Evolutionary conservation across 1,140 invertebrate genomes (phyloP).

Genomic region (Apocrypta bakeri): DNA sequence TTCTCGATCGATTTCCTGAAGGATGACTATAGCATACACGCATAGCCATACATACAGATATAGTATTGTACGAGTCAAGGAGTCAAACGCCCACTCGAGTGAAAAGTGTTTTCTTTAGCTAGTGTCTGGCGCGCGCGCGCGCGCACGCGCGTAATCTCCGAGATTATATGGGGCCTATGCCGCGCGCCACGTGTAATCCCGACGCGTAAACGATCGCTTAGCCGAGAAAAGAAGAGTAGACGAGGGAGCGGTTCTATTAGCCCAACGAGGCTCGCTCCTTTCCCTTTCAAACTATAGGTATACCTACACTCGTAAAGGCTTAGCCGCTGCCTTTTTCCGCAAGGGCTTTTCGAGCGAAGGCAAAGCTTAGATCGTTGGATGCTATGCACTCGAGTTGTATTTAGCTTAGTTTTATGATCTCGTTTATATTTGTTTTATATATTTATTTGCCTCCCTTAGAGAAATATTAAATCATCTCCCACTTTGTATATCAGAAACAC

Average conservation of each 20-base stretch:
- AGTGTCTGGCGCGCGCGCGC: not conserved
- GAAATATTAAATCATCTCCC: too few relatives aligned
- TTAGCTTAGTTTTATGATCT: too few relatives aligned
- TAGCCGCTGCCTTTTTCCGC: not conserved
- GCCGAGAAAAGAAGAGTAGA: conserved; percentile 38
- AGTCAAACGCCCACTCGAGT: conserved; percentile 23
- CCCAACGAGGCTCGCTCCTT: not conserved
- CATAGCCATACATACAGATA: too few relatives aligned
- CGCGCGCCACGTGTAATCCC: conserved; percentile 57
- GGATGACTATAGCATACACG: not conserved
- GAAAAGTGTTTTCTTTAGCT: not conserved
- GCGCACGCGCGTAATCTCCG: not conserved
- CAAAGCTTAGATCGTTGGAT: too few relatives aligned
- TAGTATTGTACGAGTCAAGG: too few relatives aligned
- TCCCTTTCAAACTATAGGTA: not conserved
- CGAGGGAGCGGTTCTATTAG: conserved; percentile 10
- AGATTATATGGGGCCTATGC: conserved; percentile 8
- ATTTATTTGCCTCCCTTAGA: too few relatives aligned
- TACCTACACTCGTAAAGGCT: not conserved
- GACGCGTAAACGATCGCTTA: conserved; percentile 55
- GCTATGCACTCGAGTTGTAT: too few relatives aligned
- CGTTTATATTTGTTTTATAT: too few relatives aligned
- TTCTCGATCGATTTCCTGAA: not conserved
- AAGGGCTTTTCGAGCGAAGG: too few relatives aligned
- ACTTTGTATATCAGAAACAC: too few relatives aligned